These are phyloP conservation scores for Peromyscus leucopus DNA, from an alignment of 2,113 vertebrate genomes.

Conservation along the genomic window DNA sequence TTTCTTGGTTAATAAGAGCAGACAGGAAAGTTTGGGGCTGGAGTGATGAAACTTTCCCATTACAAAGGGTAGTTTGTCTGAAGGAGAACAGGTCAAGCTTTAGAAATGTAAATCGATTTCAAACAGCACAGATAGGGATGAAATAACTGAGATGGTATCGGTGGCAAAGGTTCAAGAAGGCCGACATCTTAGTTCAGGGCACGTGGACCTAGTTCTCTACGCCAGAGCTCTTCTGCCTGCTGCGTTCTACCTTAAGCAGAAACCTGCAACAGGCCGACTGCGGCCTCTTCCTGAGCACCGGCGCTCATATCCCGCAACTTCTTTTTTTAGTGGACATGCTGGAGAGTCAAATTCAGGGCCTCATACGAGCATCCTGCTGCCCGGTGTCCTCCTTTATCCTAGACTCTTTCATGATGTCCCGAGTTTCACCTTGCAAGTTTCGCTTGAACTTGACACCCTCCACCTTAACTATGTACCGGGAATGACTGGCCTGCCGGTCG, in stretches of 20 bases:
- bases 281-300: background rate
- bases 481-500: background rate
- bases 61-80: background rate
- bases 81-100: background rate
- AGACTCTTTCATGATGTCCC: constrained; percentile 33
- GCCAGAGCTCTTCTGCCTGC: background rate
- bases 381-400: background rate
- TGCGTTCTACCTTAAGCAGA: background rate
- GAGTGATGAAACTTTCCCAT: background rate
- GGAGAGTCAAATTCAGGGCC: background rate
- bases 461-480: background rate
- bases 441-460: background rate
- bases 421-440: constrained; percentile 3
- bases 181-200: background rate
- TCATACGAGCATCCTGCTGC: no score
- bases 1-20: constrained; percentile 44
- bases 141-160: background rate
- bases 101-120: background rate
- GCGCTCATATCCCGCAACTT: no score
- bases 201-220: background rate
- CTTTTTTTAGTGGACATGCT: background rate
- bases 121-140: background rate
- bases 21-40: constrained; percentile 24
- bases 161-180: background rate
- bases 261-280: background rate